Conservation (phyloP, 2,888 invertebrate genomes). For the Teinopalpus imperialis region DNA sequence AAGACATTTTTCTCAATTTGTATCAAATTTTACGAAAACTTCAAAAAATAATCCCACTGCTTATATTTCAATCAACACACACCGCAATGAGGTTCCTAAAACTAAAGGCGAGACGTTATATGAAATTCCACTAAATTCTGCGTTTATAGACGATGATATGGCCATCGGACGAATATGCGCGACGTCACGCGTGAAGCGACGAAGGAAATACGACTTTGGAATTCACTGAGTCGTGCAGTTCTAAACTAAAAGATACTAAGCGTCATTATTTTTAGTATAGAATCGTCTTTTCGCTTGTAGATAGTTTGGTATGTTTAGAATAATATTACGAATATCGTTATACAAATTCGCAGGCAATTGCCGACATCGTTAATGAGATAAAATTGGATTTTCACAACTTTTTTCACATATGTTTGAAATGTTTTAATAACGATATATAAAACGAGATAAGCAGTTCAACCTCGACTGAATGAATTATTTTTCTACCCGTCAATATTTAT, state of each 20-base stretch:
- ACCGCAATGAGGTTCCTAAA: background rate
- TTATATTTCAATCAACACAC: constrained; percentile 2
- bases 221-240: background rate
- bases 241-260: background rate
- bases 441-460: too few species aligned
- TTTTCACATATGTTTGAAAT: too few species aligned
- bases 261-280: background rate
- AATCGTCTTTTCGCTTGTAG: background rate
- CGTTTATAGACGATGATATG: background rate
- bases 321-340: background rate
- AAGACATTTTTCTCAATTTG: too few species aligned
- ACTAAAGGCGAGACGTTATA: background rate
- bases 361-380: background rate
- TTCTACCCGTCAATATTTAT: too few species aligned
- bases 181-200: background rate
- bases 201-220: constrained; percentile 10
- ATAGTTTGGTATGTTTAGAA: constrained; percentile 11
- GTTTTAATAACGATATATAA: too few species aligned
- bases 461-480: too few species aligned
- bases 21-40: too few species aligned
- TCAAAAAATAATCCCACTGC: background rate
- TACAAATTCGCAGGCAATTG: constrained; percentile 5
- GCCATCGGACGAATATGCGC: constrained; percentile 1
- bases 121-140: background rate
- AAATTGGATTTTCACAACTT: background rate